Evolutionary conservation across 2,888 invertebrate genomes (phyloP).

Genomic region (Monochamus alternatus): DNA sequence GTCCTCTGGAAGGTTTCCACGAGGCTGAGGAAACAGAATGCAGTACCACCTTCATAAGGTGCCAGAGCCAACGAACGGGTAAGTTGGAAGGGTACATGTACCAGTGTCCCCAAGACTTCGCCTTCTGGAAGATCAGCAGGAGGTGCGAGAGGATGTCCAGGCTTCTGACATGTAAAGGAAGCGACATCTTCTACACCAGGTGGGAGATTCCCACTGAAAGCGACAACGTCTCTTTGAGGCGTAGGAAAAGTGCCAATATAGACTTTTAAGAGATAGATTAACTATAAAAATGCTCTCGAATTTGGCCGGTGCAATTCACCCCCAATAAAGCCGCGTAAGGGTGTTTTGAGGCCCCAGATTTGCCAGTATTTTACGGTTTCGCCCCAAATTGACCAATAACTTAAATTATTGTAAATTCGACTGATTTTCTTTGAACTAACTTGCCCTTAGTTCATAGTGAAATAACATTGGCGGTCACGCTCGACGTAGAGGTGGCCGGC

Average conservation of each 20-base stretch:
- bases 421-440: constrained; percentile 53
- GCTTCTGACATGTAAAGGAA: constrained; percentile 76
- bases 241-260: constrained; percentile 58
- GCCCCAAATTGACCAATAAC: not conserved
- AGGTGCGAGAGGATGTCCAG: constrained; percentile 80
- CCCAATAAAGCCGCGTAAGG: not conserved
- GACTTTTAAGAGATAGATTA: constrained; percentile 14
- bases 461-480: constrained; percentile 39
- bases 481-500: not conserved
- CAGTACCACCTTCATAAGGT: constrained; percentile 82
- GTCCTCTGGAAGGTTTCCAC: constrained; percentile 80
- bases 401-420: constrained; percentile 40
- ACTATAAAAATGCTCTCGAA: constrained; percentile 18
- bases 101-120: constrained; percentile 84
- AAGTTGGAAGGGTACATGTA: constrained; percentile 80
- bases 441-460: constrained; percentile 49
- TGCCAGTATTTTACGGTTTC: constrained; percentile 25
- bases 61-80: constrained; percentile 74
- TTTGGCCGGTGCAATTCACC: constrained; percentile 18
- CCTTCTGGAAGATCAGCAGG: constrained; percentile 85
- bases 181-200: constrained; percentile 68
- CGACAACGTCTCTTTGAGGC: constrained; percentile 71
- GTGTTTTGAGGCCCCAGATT: constrained; percentile 17
- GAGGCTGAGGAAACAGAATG: constrained; percentile 81
- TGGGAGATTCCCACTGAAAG: constrained; percentile 76